Percentiles rank a stretch among this genome's conserved stretches.
These are phyloP conservation scores for Phalanger gymnotis DNA, from an alignment of 2,797 vertebrate genomes.

Conservation along the genomic window DNA sequence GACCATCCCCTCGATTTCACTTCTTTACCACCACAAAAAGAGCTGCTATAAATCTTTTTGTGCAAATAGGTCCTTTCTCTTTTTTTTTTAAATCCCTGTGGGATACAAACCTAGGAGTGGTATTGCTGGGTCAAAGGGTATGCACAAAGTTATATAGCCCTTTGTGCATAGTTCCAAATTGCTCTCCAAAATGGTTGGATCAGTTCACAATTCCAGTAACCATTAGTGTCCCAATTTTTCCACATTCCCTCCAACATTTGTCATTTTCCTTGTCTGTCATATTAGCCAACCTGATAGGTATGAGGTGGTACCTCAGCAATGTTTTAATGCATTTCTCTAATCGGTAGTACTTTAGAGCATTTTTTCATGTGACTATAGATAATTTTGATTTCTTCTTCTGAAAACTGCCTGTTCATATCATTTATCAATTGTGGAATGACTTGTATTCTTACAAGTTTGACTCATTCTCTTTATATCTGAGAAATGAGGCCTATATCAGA, in stretches of 20 bases:
- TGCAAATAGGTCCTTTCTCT: neutral
- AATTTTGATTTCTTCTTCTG: neutral
- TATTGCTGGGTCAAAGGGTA: neutral
- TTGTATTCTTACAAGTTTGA: neutral
- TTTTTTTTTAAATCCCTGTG: neutral
- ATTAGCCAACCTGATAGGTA: neutral
- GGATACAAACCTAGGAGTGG: neutral
- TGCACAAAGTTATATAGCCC: neutral
- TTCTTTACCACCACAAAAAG: neutral
- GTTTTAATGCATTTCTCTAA: neutral
- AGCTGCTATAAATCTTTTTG: neutral
- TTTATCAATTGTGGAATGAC: neutral
- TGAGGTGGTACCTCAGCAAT: neutral
- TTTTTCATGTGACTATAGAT: neutral
- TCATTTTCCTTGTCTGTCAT: neutral
- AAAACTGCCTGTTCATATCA: neutral
- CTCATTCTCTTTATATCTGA: neutral
- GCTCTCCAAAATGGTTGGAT: neutral
- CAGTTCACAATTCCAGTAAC: neutral
- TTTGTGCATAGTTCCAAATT: neutral
- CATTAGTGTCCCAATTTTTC: neutral
- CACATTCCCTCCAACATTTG: neutral
- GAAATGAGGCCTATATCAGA: neutral
- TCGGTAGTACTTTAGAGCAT: neutral
- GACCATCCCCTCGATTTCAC: neutral